Conservation (phyloP, 1,140 invertebrate species). For the Drosophila orosa region DNA sequence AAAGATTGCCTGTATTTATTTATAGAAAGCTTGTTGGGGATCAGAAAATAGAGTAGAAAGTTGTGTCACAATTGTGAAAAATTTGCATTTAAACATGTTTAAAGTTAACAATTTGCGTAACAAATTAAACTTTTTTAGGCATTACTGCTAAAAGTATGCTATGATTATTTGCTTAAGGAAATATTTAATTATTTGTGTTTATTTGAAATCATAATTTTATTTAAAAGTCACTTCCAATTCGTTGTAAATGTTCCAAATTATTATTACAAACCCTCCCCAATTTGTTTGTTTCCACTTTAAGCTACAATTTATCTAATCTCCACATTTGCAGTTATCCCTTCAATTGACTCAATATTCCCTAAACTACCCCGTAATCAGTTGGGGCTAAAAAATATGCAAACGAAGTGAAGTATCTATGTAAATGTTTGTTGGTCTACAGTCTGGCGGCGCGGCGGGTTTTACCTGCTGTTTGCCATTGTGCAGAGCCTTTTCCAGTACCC, state of each 20-base stretch:
- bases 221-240: too few species aligned
- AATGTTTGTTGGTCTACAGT: slow-evolving; percentile 64
- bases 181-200: too few species aligned
- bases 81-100: too few species aligned
- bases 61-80: background rate
- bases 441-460: slow-evolving; percentile 25
- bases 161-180: too few species aligned
- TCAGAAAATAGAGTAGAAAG: background rate
- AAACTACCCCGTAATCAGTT: slow-evolving; percentile 32
- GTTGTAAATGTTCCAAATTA: too few species aligned
- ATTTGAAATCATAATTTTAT: too few species aligned
- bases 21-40: background rate
- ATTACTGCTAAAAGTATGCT: too few species aligned
- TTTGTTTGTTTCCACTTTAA: background rate
- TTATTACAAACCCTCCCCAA: background rate
- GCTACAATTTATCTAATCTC: too few species aligned
- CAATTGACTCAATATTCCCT: slow-evolving; percentile 9
- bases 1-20: background rate
- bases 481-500: slow-evolving; percentile 11
- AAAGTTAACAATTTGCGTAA: too few species aligned
- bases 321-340: background rate
- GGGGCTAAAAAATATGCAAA: slow-evolving; percentile 64
- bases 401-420: slow-evolving; percentile 70
- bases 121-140: too few species aligned
- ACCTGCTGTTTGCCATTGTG: slow-evolving; percentile 67